A percentile compares a stretch with the other conserved stretches of the same genome.
phyloP scores from a whole-genome alignment of 2,888 invertebrate genomes.

The Drosophila tanythrix region DNA sequence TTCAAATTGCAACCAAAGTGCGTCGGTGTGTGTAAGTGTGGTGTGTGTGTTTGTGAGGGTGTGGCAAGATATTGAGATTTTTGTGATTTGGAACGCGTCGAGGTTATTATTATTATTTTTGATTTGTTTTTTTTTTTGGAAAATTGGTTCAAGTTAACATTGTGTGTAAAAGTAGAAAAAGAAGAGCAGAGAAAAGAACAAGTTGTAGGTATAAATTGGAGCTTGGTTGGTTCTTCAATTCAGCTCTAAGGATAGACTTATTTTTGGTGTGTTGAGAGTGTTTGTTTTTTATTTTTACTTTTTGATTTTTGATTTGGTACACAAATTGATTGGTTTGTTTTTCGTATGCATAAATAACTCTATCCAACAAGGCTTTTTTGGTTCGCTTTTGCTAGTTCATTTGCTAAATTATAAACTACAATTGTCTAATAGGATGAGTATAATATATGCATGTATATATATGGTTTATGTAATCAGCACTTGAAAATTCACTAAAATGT shows the following conservation, averaged over 20 bases:
- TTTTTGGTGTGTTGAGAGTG: slow-evolving; percentile 23
- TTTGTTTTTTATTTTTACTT: neutral
- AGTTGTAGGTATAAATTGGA: slow-evolving; percentile 66
- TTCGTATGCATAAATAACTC: slow-evolving; percentile 51
- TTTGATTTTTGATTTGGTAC: slow-evolving; percentile 4
- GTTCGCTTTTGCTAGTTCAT: slow-evolving; percentile 39
- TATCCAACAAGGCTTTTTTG: slow-evolving; percentile 53
- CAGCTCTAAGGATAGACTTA: slow-evolving; percentile 62
- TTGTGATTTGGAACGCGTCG: slow-evolving; percentile 28
- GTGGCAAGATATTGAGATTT: slow-evolving; percentile 15
- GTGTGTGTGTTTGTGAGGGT: slow-evolving; percentile 23
- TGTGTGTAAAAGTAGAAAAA: slow-evolving; percentile 66
- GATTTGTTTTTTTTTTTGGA: neutral
- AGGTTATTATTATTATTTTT: slow-evolving; percentile 5
- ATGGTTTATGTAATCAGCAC: slow-evolving; percentile 73
- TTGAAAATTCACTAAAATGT: slow-evolving; percentile 78
- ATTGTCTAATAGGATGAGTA: slow-evolving; percentile 70
- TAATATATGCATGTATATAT: slow-evolving; percentile 55
- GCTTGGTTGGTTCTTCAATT: slow-evolving; percentile 42
- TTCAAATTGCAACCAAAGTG: slow-evolving; percentile 44
- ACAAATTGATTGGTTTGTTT: slow-evolving; percentile 22
- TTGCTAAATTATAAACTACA: slow-evolving; percentile 69
- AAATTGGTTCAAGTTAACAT: slow-evolving; percentile 38
- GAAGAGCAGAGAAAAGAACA: slow-evolving; percentile 83
- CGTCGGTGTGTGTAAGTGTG: slow-evolving; percentile 12